Conservation (phyloP, 2,113 vertebrate species). For the Xerus inauris region DNA sequence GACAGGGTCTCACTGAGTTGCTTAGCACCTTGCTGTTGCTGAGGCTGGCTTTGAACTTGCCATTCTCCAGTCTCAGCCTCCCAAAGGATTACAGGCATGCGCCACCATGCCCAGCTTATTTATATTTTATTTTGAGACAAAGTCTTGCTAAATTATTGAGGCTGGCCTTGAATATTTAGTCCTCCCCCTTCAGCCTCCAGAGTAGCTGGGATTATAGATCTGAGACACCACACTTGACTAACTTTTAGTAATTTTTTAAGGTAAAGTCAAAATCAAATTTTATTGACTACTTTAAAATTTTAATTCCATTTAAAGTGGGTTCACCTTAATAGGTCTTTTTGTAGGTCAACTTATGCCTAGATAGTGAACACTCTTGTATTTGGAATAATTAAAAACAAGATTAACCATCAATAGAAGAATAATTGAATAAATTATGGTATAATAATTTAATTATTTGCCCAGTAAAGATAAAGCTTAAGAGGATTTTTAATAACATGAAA, state of each 20-base stretch:
- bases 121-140: too few relatives aligned
- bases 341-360: neutral
- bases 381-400: neutral
- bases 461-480: constrained; percentile 9
- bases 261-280: neutral
- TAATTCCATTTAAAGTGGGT: neutral
- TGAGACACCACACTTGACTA: too few relatives aligned
- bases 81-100: too few relatives aligned
- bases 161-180: too few relatives aligned
- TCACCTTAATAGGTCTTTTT: neutral
- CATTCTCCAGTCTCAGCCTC: too few relatives aligned
- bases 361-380: neutral
- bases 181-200: too few relatives aligned
- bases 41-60: too few relatives aligned
- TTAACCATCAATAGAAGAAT: neutral
- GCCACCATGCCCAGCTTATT: too few relatives aligned
- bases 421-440: neutral
- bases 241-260: neutral
- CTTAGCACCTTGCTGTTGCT: too few relatives aligned
- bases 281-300: neutral
- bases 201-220: too few relatives aligned
- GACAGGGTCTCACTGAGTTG: too few relatives aligned
- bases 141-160: too few relatives aligned
- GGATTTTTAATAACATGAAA: constrained; percentile 7
- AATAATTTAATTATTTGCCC: neutral